phyloP scores from a whole-genome alignment of 2,113 vertebrate genomes.

The Laticauda laticaudata region DNA sequence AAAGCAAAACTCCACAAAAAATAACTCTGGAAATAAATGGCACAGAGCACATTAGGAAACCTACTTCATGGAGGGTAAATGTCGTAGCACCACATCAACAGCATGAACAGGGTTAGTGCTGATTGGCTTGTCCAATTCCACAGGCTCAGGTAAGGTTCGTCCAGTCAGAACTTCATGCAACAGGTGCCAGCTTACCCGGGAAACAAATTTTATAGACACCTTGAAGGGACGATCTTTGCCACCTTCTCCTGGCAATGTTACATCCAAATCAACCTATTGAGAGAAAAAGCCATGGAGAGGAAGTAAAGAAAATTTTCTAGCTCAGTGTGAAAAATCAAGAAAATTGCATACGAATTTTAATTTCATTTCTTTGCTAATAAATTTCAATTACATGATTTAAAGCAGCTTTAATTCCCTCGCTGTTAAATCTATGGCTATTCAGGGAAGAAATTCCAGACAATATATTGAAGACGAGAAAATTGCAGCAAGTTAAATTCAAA shows the following conservation, averaged over 20 bases:
- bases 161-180: conserved; percentile 97
- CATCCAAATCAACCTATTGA: conserved; percentile 94
- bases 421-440: background rate
- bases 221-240: conserved; percentile 98
- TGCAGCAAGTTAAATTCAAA: background rate
- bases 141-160: conserved; percentile 92
- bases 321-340: conserved; percentile 3
- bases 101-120: conserved; percentile 99
- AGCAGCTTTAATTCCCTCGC: background rate
- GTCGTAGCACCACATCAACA: conserved; percentile 96
- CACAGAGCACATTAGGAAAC: conserved; percentile 47
- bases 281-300: background rate
- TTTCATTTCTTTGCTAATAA: background rate
- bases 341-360: background rate
- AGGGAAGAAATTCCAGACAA: background rate
- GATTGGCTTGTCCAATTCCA: conserved; percentile 99
- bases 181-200: conserved; percentile 98
- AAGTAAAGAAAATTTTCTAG: conserved; percentile 31
- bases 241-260: conserved; percentile 97
- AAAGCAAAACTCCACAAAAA: conserved; percentile 42
- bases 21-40: conserved; percentile 33
- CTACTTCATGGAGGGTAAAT: conserved; percentile 99
- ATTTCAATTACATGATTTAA: background rate
- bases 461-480: background rate
- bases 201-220: conserved; percentile 97